Conservation (phyloP, 2,888 invertebrate genomes). For the Eurytoma californica region DNA sequence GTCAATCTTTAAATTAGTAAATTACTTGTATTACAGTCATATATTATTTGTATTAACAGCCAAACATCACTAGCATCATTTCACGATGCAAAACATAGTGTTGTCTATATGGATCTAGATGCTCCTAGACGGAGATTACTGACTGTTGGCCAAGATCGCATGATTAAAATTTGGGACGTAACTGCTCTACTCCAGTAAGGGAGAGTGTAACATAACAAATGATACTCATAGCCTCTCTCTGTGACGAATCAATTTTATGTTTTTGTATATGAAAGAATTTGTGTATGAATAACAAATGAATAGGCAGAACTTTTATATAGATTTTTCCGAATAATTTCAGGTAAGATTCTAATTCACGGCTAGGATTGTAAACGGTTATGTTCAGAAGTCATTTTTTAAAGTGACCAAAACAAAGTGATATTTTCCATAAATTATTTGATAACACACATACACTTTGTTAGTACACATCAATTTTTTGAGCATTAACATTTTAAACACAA, state of each 20-base stretch:
- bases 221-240: slow-evolving; percentile 51
- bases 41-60: slow-evolving; percentile 75
- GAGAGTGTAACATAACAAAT: slow-evolving; percentile 19
- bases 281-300: slow-evolving; percentile 18
- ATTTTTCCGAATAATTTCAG: slow-evolving; percentile 38
- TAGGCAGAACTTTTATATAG: slow-evolving; percentile 45
- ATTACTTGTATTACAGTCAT: too few species aligned
- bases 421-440: slow-evolving; percentile 42
- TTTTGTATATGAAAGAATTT: slow-evolving; percentile 36
- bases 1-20: slow-evolving; percentile 1
- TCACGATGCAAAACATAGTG: slow-evolving; percentile 95
- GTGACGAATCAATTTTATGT: slow-evolving; percentile 48
- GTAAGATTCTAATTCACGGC: slow-evolving; percentile 33
- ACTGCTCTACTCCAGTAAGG: slow-evolving; percentile 78
- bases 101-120: slow-evolving; percentile 92
- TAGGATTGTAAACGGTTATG: slow-evolving; percentile 23
- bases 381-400: slow-evolving; percentile 52
- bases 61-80: slow-evolving; percentile 94
- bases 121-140: slow-evolving; percentile 90
- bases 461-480: slow-evolving; percentile 14
- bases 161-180: slow-evolving; percentile 95
- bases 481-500: slow-evolving; percentile 19
- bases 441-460: slow-evolving; percentile 19
- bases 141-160: slow-evolving; percentile 95
- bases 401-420: slow-evolving; percentile 55